phyloP scores from a whole-genome alignment of 1,140 invertebrate species.

The Drosophila varians region DNA sequence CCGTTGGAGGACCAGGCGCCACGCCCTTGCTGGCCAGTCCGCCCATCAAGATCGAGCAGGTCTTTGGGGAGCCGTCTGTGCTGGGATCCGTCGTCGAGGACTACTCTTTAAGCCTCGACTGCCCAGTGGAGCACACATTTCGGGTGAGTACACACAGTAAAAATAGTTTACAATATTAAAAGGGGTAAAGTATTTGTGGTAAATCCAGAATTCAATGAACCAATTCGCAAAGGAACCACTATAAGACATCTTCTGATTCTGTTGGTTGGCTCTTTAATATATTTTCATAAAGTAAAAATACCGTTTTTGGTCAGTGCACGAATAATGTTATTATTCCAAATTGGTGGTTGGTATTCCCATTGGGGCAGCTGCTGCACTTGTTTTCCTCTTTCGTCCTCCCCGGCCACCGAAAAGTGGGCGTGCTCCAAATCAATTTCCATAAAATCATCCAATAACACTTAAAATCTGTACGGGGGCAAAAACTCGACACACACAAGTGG shows the following conservation, averaged over 20 bases:
- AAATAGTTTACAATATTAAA: not conserved
- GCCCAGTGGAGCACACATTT: constrained; percentile 68
- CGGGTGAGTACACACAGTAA: constrained; percentile 52
- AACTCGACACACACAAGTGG: constrained; percentile 23
- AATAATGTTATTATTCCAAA: constrained; percentile 58
- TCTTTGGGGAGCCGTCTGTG: constrained; percentile 64
- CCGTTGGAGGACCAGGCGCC: constrained; percentile 24
- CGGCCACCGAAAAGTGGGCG: constrained; percentile 49
- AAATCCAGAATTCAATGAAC: too few species aligned
- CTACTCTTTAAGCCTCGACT: constrained; percentile 70
- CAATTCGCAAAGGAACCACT: too few species aligned
- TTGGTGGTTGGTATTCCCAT: constrained; percentile 35
- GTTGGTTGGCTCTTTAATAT: too few species aligned
- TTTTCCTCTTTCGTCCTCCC: not conserved
- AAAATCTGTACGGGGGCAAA: constrained; percentile 43
- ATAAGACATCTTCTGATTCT: too few species aligned
- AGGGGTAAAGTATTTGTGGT: too few species aligned
- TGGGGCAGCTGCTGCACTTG: constrained; percentile 59
- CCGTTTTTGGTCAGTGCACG: constrained; percentile 19
- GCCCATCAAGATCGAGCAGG: constrained; percentile 79
- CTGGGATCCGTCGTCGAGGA: constrained; percentile 65
- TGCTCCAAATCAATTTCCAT: constrained; percentile 76
- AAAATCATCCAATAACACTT: constrained; percentile 80
- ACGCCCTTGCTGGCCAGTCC: constrained; percentile 61
- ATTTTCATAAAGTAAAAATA: too few species aligned